Base-by-base conservation (phyloP, 2,888 invertebrate species). In the Idaea biselata region DNA sequence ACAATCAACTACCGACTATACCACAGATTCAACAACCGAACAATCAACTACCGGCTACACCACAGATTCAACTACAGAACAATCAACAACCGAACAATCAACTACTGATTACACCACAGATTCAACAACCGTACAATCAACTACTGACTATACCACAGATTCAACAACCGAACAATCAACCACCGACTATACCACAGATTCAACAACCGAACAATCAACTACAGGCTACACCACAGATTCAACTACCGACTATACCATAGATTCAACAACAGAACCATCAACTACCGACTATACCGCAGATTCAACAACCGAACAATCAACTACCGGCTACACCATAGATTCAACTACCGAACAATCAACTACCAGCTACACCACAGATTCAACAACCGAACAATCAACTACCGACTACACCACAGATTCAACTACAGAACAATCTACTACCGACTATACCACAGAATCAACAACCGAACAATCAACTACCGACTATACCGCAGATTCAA, bases 141-240 rank as follows among this genome's bases (percentile, higher is more conserved):
- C 65, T 1, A 60, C 60, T 5, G 58, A 56, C 18, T 7, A 60
- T 16, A 57, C 58, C 14, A 56, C 58, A 31, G 60, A 60, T 0
- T 55, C 63, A 54, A 44, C 44, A 25, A 25, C 31, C n/a, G 53
- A 31, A 60, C 59, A 6, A 32, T 62, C 62, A 54, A 59, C 16
- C 1, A 59, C 59, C 66, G 60, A 60, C 17, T 62, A 60, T 54
- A 59, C 16, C 3, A 59, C 59, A 66, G 60, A 60, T 16, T 18
- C 60, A 32, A 17, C 61, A 16, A 17, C 55, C 31, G 16, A 11
- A 11, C 25, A 60, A 0, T 63, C 56, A 14, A 59, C 63, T 0
- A 55, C 62, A n/a, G 64, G 55, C 3, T 0, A 57, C 0, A 56
- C 62, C 1, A 68, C 63, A 0, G 59, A 11, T 14, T 44, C 59